Evolutionary conservation across 2,797 vertebrate genomes (phyloP), one percentile per base, ranked within the genome.

Genomic region (Zonotrichia albicollis): DNA sequence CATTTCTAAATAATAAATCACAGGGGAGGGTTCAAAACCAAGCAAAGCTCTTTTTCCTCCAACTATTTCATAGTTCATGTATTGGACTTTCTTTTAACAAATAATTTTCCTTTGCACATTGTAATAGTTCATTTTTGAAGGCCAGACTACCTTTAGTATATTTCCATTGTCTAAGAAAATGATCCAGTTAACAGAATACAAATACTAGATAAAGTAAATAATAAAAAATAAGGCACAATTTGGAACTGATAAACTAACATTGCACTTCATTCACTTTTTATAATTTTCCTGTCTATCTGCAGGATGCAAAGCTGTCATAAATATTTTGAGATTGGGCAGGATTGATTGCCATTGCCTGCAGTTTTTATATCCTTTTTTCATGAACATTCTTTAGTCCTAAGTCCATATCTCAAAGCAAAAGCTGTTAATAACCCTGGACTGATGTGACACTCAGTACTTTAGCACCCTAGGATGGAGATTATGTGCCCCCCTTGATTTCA

Each of bases 401-500:
- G 14, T 77, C 82, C 29, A 7, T 45, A 85, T 54, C 66, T 54
- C 50, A 57, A 75, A 77, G 75, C 20, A 83, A 92, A 76, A 92
- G 73, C 62, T 88, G 72, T 68, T 87, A 85, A 82, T 67, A 93
- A 83, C 53, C 61, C 57, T 46, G 16, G 40, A 76, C 57, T 74
- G 87, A 94, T 77, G 64, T 67, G 85, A 81, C 1, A 0, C 50
- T 85, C 3, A 29, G 79, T 70, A 76, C 48, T 84, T 92, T 8
- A 91, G 67, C 65, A 89, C 40, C 55, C 81, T 57, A 64, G 82
- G 82, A 87, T 40, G 45, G 75, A 85, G 91, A 94, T 85, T 91
- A 91, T 87, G 72, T 23, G n/a, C 38, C 38, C 38, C 87, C 75
- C 84, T 72, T 50, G 66, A 85, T 87, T 96, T 80, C 87, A 95